These are phyloP conservation scores for Mus spicilegus DNA, from an alignment of 2,113 vertebrate genomes.

Conservation along the genomic window DNA sequence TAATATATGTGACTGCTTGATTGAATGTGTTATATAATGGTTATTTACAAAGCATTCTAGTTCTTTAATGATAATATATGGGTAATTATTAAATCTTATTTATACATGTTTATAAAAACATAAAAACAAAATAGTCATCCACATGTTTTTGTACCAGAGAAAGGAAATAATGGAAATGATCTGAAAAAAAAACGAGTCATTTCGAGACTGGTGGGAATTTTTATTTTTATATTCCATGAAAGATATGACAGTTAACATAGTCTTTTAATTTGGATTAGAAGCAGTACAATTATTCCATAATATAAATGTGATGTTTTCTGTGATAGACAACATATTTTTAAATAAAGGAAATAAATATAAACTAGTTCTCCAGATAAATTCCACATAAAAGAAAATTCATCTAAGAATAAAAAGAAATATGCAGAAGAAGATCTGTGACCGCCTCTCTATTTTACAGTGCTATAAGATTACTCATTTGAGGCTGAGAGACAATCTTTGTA, in stretches of 20 bases:
- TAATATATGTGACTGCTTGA: neutral
- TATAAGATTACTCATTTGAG: neutral
- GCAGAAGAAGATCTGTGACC: neutral
- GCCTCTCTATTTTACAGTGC: neutral
- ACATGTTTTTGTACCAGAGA: neutral
- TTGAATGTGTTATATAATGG: neutral
- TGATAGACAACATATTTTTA: neutral
- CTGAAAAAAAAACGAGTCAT: neutral
- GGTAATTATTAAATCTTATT: neutral
- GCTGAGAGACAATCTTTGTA: constrained; percentile 31
- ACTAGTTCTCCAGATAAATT: neutral
- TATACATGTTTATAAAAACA: neutral
- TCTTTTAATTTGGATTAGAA: neutral
- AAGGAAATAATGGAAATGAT: neutral
- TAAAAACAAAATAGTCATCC: constrained; percentile 49
- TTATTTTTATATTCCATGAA: neutral
- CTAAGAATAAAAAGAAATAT: neutral
- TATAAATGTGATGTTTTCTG: neutral
- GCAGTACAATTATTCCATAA: neutral
- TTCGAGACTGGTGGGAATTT: neutral
- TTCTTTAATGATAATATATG: neutral
- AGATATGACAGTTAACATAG: neutral
- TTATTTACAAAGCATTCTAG: neutral
- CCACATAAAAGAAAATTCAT: neutral
- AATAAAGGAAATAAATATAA: neutral